Conservation (phyloP, 2,113 vertebrate genomes). For the Cnemophilus loriae region DNA sequence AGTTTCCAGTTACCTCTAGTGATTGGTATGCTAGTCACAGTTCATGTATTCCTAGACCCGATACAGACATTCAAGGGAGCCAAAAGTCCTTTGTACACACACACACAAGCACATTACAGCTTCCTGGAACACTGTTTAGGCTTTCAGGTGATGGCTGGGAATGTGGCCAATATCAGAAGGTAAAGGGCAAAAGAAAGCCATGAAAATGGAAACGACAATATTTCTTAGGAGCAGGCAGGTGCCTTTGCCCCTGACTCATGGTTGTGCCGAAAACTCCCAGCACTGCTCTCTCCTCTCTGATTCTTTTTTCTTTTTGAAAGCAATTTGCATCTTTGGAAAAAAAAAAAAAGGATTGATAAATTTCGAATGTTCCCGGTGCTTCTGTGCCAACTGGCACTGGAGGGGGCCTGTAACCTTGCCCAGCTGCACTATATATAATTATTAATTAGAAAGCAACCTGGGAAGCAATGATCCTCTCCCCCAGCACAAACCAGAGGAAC, state of each 20-base stretch:
- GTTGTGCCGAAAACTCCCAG: neutral
- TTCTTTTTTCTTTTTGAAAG: neutral
- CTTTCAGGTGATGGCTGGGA: conserved; percentile 62
- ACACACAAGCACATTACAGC: neutral
- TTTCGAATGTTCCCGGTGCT: conserved; percentile 37
- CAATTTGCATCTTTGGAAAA: neutral
- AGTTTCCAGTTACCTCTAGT: conserved; percentile 12
- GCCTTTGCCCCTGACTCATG: neutral
- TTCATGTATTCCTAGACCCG: conserved; percentile 16
- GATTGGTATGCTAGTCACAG: conserved; percentile 42
- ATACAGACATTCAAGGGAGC: conserved; percentile 1
- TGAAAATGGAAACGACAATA: conserved; percentile 8
- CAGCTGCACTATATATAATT: conserved; percentile 61
- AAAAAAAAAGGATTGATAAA: conserved; percentile 34
- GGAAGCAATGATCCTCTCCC: conserved; percentile 44
- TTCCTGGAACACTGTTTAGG: conserved; percentile 46
- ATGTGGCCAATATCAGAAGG: conserved; percentile 40
- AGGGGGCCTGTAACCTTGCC: conserved; percentile 56
- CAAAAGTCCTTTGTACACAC: conserved; percentile 7
- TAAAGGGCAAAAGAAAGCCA: conserved; percentile 44
- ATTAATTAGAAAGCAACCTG: conserved; percentile 62
- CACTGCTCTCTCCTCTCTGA: neutral
- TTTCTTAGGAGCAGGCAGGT: neutral
- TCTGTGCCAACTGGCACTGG: conserved; percentile 61
- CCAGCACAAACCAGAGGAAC: neutral